These are phyloP conservation scores for Monopterus albus DNA, from an alignment of 2,113 vertebrate genomes.

Conservation along the genomic window DNA sequence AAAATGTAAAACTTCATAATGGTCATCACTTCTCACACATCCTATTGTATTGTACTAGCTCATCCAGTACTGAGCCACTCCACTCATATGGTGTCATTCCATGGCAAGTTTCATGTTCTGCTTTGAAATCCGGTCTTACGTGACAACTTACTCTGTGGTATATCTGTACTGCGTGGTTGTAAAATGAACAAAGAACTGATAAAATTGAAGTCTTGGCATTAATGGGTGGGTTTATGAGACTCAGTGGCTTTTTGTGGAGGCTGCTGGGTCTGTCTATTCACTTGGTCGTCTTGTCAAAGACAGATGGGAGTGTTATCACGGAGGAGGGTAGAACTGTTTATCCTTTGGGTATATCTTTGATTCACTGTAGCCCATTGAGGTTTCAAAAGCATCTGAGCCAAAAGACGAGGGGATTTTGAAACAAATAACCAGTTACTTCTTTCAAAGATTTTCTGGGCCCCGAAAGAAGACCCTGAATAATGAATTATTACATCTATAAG, in stretches of 20 bases:
- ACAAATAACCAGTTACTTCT: not conserved
- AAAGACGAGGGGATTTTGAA: constrained; percentile 27
- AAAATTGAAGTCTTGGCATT: constrained; percentile 35
- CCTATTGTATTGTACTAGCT: not conserved
- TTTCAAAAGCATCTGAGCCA: constrained; percentile 23
- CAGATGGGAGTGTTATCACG: constrained; percentile 21
- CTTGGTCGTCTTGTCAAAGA: constrained; percentile 31
- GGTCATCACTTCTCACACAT: constrained; percentile 9
- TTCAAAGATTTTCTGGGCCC: not conserved
- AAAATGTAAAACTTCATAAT: constrained; percentile 10
- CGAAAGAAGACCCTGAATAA: not conserved
- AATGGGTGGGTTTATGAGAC: constrained; percentile 37
- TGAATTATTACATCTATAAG: constrained; percentile 19
- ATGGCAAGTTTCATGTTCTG: constrained; percentile 39
- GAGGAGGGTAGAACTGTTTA: not conserved
- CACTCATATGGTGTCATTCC: constrained; percentile 1
- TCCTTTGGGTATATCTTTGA: not conserved
- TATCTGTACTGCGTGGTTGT: constrained; percentile 33
- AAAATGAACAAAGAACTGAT: constrained; percentile 42
- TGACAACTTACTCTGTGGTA: constrained; percentile 13
- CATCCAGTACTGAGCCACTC: not conserved
- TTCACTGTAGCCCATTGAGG: not conserved
- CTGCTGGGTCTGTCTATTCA: constrained; percentile 15
- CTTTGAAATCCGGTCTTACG: constrained; percentile 32
- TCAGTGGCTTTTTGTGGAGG: constrained; percentile 20